Conservation (phyloP, 2,797 vertebrate genomes). For the Lerista edwardsae region DNA sequence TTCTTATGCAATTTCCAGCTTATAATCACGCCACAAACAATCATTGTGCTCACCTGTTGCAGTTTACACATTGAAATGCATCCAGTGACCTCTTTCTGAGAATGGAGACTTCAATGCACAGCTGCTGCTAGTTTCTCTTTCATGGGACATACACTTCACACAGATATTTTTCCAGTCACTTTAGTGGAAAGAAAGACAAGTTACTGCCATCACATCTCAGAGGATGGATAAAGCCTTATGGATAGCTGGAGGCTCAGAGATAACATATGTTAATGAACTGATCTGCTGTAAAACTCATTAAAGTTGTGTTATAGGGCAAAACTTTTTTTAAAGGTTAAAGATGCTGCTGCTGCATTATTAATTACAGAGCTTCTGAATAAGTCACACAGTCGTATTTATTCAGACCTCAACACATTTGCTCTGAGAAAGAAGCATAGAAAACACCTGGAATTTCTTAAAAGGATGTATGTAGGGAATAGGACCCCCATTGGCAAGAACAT, state of each 20-base stretch:
- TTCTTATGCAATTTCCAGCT: background rate
- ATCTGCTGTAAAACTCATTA: conserved; percentile 5
- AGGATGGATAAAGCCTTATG: background rate
- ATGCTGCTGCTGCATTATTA: conserved; percentile 1
- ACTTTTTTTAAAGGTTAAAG: conserved; percentile 20
- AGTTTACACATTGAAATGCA: background rate
- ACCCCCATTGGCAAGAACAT: background rate
- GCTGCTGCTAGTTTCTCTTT: background rate
- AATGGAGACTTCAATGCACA: background rate
- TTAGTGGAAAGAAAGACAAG: background rate
- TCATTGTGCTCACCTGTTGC: background rate
- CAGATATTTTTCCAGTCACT: background rate
- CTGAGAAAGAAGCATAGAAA: background rate
- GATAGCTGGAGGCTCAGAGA: conserved; percentile 19
- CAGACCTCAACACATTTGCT: background rate
- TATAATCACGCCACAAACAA: background rate
- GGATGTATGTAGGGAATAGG: background rate
- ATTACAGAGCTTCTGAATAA: conserved; percentile 12
- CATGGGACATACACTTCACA: background rate
- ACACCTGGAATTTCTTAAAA: background rate
- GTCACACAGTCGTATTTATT: background rate
- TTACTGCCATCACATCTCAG: background rate
- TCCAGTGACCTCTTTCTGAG: background rate
- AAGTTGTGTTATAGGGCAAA: conserved; percentile 15
- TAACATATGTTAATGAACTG: conserved; percentile 17